These are phyloP conservation scores for Numida meleagris DNA, from an alignment of 2,113 vertebrate genomes.

Conservation along the genomic window DNA sequence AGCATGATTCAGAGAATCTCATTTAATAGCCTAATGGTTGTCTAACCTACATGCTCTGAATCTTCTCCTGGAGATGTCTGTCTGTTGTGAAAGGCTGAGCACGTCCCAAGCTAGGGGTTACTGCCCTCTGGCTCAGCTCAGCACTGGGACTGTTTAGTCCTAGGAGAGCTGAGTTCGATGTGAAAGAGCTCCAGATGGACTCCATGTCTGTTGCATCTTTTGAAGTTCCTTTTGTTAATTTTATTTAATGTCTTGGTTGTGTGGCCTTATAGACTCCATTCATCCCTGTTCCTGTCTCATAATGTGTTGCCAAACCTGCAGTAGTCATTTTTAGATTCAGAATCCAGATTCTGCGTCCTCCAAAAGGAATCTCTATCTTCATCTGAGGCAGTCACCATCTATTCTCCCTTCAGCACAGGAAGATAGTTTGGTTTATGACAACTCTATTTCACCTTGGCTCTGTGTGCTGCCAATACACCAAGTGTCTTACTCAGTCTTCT, in stretches of 20 bases:
- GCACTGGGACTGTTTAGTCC: no score
- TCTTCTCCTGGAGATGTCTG: neutral
- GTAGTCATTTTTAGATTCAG: neutral
- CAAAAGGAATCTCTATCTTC: neutral
- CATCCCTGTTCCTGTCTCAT: neutral
- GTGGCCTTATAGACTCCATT: neutral
- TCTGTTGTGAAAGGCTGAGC: neutral
- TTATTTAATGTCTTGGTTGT: neutral
- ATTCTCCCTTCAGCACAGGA: neutral
- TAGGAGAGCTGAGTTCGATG: neutral
- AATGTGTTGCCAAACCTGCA: neutral
- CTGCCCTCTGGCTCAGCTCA: neutral
- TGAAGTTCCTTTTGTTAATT: neutral
- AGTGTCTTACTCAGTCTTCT: neutral
- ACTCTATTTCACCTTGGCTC: neutral
- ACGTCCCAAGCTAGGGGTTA: neutral
- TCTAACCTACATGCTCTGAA: neutral
- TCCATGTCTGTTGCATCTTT: neutral
- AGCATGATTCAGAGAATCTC: neutral
- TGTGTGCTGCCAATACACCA: neutral
- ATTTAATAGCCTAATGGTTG: neutral
- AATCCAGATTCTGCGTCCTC: neutral
- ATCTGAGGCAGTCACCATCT: neutral
- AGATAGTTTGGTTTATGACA: neutral
- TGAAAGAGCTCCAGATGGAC: neutral